These are phyloP conservation scores for Zingel zingel DNA, from an alignment of 2,113 vertebrate species.

Conservation along the genomic window DNA sequence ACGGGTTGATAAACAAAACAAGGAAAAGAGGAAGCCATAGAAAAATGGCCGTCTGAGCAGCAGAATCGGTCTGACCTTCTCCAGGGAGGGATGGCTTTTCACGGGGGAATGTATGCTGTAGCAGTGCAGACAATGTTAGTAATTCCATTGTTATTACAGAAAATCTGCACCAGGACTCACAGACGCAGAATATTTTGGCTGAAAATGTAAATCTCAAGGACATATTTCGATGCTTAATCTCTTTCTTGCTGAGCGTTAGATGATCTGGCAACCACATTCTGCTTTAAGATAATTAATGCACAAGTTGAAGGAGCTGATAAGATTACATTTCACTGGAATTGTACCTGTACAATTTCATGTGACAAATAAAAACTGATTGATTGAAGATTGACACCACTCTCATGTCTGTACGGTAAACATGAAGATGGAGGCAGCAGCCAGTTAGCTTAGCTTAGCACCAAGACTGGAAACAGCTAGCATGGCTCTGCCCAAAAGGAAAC, in stretches of 20 bases:
- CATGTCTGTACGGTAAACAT: background rate
- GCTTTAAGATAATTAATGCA: no score
- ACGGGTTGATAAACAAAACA: constrained; percentile 42
- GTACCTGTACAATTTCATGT: no score
- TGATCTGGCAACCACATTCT: no score
- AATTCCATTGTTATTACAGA: background rate
- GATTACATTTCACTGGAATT: no score
- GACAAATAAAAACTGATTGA: no score
- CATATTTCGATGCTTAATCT: background rate
- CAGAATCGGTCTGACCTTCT: constrained; percentile 36
- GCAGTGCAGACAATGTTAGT: background rate
- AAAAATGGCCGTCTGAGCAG: constrained; percentile 46
- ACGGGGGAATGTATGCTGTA: background rate
- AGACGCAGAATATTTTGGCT: background rate
- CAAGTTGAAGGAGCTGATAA: no score
- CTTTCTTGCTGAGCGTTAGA: background rate
- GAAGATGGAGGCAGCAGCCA: background rate
- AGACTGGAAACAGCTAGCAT: no score
- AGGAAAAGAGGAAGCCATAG: constrained; percentile 40
- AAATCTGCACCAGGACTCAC: constrained; percentile 11
- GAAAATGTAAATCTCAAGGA: background rate
- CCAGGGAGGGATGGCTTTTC: constrained; percentile 14
- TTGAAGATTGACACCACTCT: background rate
- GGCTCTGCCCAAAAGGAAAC: no score
- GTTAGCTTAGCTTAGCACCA: no score